Base-by-base conservation (phyloP, 1,140 invertebrate genomes). In the Oedothorax gibbosus region DNA sequence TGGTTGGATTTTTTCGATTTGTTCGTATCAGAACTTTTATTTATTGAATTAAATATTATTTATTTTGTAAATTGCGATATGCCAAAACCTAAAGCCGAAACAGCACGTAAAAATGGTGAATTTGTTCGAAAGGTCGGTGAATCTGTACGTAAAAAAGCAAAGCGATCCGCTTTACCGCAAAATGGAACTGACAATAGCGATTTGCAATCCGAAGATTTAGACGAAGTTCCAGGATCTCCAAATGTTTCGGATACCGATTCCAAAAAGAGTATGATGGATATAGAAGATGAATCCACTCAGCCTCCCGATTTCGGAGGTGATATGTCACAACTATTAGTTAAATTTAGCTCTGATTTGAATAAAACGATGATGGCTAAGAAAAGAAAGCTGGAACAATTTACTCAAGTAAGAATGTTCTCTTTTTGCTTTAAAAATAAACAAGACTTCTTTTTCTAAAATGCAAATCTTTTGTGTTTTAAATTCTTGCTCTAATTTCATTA, bases 301-400 rank as follows among this genome's bases (percentile, higher is more conserved):
- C 56, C 69, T 73, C 68, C 51, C 14, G 80, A 82, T 73, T 82
- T 82, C 73, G 65, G 80, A 53, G 80, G 80, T 14, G 50, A 60
- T 8, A 82, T 82, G 80, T 73, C 80, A 64, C 72, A 82, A 18
- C 49, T 82, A 21, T 53, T 82, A 18, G 80, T 73, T 21, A 82
- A 51, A 73, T 82, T 82, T 54, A 82, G 57, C 21, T 73, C 11
- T 21, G 80, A 82, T 73, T 21, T 82, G 11, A 82, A 82, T 53
- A 82, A 82, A 65, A 82, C 80, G 11, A 82, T 82, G 80, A 11
- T 51, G 35, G 80, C 80, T 0, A 82, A 82, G 21, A 56, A 69
- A 18, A 72, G 57, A 35, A 82, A 82, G 53, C 54, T 82, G 69
- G 80, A 82, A 60, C 80, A 82, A 18, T 82, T 82, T 35, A 82